Evolutionary conservation across 1,140 invertebrate genomes (phyloP).

Genomic region (Berghia stephanieae): DNA sequence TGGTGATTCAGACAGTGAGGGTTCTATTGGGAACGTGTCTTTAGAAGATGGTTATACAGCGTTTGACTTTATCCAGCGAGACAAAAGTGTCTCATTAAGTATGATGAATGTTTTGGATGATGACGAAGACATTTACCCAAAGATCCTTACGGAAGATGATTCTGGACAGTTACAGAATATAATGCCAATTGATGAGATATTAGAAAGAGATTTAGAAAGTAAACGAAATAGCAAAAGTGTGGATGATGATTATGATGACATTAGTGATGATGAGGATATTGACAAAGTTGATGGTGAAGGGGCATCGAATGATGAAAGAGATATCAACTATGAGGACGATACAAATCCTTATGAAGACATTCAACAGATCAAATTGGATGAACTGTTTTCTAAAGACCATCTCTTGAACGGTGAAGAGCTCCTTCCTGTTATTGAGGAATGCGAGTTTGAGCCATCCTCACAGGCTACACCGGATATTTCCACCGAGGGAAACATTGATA

Average conservation of each 20-base stretch:
- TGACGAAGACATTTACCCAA: slow-evolving; percentile 24
- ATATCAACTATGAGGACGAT: neutral
- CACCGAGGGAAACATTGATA: slow-evolving; percentile 29
- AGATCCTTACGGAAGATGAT: neutral
- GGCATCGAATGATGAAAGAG: neutral
- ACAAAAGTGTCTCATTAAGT: slow-evolving; percentile 28
- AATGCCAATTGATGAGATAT: too few relatives aligned
- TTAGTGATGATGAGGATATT: neutral
- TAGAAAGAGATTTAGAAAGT: neutral
- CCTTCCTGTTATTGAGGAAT: neutral
- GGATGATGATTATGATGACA: slow-evolving; percentile 5
- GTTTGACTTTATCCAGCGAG: slow-evolving; percentile 18
- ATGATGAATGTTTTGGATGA: slow-evolving; percentile 23
- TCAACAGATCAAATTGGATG: neutral
- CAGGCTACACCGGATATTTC: neutral
- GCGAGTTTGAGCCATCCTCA: neutral
- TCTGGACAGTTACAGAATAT: too few relatives aligned
- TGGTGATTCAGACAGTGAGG: slow-evolving; percentile 28
- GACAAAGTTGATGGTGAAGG: neutral
- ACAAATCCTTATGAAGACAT: slow-evolving; percentile 23
- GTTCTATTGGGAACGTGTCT: slow-evolving; percentile 28
- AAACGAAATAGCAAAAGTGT: neutral
- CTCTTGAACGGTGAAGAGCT: neutral
- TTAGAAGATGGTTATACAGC: slow-evolving; percentile 34
- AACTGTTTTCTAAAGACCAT: slow-evolving; percentile 10